phyloP scores from a whole-genome alignment of 2,113 vertebrate species.

The Loxodonta africana region DNA sequence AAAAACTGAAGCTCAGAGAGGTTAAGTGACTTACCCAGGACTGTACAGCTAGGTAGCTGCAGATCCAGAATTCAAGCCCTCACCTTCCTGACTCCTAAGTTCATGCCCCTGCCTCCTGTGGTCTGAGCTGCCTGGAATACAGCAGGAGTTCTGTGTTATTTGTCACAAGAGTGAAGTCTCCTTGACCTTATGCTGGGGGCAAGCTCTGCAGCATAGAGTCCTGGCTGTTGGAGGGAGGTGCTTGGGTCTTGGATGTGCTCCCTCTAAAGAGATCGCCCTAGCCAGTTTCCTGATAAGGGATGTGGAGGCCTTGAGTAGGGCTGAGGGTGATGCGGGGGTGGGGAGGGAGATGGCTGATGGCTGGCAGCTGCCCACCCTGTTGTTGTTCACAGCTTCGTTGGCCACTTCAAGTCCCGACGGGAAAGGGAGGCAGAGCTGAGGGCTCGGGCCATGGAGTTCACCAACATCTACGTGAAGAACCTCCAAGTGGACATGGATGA shows the following conservation, averaged over 20 bases:
- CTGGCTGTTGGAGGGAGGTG: background rate
- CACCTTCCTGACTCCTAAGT: background rate
- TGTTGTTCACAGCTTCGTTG: conserved; percentile 92
- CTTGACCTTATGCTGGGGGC: background rate
- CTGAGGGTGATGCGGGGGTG: background rate
- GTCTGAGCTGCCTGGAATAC: background rate
- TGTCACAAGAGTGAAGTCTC: background rate
- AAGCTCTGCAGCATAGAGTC: background rate
- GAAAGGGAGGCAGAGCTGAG: conserved; percentile 95
- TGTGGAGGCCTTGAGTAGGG: background rate
- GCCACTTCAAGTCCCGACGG: conserved; percentile 97
- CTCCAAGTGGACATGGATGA: conserved; percentile 93
- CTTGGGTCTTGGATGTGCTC: background rate
- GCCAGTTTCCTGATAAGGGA: background rate
- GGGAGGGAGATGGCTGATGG: background rate
- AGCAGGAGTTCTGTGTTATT: background rate
- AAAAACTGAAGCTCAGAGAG: background rate
- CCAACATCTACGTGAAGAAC: conserved; percentile 98
- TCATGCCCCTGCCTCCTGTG: background rate
- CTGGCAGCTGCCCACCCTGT: background rate
- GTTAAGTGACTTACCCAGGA: background rate
- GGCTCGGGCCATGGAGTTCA: conserved; percentile 93
- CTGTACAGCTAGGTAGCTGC: background rate
- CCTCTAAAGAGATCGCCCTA: background rate
- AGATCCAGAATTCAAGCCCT: background rate